Conservation (phyloP, 1,140 invertebrate genomes). For the Drosophila pruinosa region DNA sequence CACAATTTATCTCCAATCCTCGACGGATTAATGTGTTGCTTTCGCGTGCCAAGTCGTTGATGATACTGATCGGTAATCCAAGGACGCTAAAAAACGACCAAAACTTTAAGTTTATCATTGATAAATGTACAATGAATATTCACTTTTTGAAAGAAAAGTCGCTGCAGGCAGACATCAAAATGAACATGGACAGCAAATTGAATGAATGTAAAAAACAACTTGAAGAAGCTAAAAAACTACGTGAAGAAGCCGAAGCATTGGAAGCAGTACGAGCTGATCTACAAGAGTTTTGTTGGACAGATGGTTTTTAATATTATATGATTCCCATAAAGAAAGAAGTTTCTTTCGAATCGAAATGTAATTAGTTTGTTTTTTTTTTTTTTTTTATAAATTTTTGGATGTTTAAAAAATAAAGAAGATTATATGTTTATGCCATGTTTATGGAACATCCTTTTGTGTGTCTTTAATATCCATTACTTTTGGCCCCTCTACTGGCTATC, state of each 20-base stretch:
- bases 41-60: conserved; percentile 89
- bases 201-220: not conserved
- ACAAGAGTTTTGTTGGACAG: no score
- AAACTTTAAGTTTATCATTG: conserved; percentile 34
- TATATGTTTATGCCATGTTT: not conserved
- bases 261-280: no score
- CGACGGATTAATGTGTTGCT: conserved; percentile 93
- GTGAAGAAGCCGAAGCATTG: no score
- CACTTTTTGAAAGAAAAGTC: not conserved
- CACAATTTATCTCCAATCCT: conserved; percentile 88
- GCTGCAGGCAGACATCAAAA: not conserved
- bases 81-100: conserved; percentile 18
- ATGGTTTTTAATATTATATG: no score
- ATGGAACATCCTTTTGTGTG: not conserved
- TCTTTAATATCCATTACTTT: not conserved
- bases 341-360: no score
- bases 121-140: conserved; percentile 13
- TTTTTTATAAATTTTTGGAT: no score
- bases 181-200: not conserved
- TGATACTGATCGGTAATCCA: conserved; percentile 92
- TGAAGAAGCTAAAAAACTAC: not conserved
- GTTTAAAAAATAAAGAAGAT: not conserved
- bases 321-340: no score
- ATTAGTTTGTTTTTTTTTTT: no score
- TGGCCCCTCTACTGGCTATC: not conserved